phyloP scores from a whole-genome alignment of 2,113 vertebrate species.

The Pterocles burchelli region DNA sequence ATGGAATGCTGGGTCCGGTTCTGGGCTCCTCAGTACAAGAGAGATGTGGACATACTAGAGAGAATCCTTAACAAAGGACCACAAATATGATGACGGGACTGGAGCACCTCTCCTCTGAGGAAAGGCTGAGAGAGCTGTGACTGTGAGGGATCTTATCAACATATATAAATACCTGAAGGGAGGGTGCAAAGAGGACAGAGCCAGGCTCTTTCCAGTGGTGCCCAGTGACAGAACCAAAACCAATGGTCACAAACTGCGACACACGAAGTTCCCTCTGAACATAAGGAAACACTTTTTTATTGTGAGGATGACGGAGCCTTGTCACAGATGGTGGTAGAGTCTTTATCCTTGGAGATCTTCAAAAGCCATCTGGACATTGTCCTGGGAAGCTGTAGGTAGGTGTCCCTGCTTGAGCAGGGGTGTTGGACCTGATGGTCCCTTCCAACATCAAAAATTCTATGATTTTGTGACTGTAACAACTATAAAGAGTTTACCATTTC shows the following conservation, averaged over 20 bases:
- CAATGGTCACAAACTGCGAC: neutral
- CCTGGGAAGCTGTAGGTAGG: neutral
- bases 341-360: neutral
- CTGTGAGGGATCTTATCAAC: no score
- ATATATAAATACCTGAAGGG: neutral
- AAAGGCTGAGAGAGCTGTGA: neutral
- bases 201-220: neutral
- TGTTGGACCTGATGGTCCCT: neutral
- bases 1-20: neutral
- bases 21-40: neutral
- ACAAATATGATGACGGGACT: neutral
- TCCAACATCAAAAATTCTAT: neutral
- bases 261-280: neutral
- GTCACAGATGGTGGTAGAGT: neutral
- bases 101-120: neutral
- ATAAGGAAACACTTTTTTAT: neutral
- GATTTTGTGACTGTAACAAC: neutral
- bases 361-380: neutral
- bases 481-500: neutral
- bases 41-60: neutral
- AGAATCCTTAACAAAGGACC: neutral
- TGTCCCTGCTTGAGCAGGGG: neutral
- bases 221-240: neutral
- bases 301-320: neutral
- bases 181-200: fast-evolving